Conservation (phyloP, 2,888 invertebrate genomes). For the Pseudococcus longispinus region DNA sequence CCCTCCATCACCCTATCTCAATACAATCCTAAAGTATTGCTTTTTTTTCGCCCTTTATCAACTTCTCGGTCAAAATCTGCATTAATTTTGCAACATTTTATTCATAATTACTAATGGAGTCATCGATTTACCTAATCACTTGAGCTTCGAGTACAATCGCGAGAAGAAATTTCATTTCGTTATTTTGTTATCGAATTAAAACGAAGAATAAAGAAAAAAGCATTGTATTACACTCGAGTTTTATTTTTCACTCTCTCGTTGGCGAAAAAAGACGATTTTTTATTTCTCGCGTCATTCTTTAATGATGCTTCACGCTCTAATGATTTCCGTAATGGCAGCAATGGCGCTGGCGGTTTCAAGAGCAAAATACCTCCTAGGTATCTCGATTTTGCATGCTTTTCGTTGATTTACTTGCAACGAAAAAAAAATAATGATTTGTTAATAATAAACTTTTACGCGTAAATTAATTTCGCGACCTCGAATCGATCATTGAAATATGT, state of each 20-base stretch:
- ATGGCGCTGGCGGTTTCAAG: neutral
- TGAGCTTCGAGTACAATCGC: neutral
- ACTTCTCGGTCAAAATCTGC: neutral
- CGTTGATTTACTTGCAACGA: neutral
- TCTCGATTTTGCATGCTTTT: neutral
- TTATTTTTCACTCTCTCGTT: slow-evolving; percentile 2
- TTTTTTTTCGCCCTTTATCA: neutral
- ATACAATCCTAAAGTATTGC: neutral
- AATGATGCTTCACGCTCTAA: slow-evolving; percentile 31
- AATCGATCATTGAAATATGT: neutral
- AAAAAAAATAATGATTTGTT: slow-evolving; percentile 8
- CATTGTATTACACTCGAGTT: slow-evolving; percentile 19
- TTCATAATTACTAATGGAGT: slow-evolving; percentile 28
- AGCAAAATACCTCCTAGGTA: neutral
- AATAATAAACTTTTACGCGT: neutral
- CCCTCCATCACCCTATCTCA: neutral
- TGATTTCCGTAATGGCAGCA: slow-evolving; percentile 30
- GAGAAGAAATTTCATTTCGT: neutral
- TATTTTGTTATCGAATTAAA: slow-evolving; percentile 26
- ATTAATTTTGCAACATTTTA: neutral
- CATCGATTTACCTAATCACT: slow-evolving; percentile 8
- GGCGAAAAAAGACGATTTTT: slow-evolving; percentile 17
- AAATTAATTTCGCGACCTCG: neutral
- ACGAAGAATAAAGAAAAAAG: neutral
- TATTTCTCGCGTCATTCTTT: slow-evolving; percentile 26